Conservation (phyloP, 2,797 vertebrate species). For the Harpagifer antarcticus region DNA sequence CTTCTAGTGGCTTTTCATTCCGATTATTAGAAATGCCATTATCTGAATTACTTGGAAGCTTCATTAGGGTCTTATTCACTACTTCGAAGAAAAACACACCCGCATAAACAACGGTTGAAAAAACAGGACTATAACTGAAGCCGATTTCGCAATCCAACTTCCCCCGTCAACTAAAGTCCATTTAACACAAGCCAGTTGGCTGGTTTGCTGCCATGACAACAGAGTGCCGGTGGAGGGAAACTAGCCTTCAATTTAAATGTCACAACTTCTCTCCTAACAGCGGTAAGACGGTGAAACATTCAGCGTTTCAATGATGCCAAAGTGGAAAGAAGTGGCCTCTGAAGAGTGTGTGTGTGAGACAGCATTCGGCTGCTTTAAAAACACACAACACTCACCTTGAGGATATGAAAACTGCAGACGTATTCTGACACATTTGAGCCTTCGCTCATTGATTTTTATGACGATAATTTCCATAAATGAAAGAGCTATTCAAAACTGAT, state of each 20-base stretch:
- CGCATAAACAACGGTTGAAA: conserved; percentile 24
- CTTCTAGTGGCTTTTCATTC: not conserved
- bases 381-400: conserved; percentile 34
- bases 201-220: conserved; percentile 68
- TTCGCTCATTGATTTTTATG: conserved; percentile 43
- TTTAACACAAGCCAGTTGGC: conserved; percentile 44
- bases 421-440: not conserved
- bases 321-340: conserved; percentile 20
- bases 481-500: conserved; percentile 21
- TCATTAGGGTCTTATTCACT: not conserved
- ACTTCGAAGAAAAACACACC: not conserved
- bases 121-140: conserved; percentile 23
- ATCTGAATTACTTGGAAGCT: conserved; percentile 12
- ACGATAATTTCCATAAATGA: conserved; percentile 44
- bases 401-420: conserved; percentile 19
- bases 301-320: conserved; percentile 24
- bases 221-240: conserved; percentile 13
- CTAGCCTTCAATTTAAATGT: conserved; percentile 54
- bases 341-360: not conserved
- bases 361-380: conserved; percentile 24
- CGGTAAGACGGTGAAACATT: conserved; percentile 48
- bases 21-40: conserved; percentile 12
- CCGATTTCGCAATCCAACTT: conserved; percentile 33
- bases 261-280: conserved; percentile 57
- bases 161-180: conserved; percentile 39